phyloP scores from a whole-genome alignment of 2,888 invertebrate species.

The Synergus umbraculus region DNA sequence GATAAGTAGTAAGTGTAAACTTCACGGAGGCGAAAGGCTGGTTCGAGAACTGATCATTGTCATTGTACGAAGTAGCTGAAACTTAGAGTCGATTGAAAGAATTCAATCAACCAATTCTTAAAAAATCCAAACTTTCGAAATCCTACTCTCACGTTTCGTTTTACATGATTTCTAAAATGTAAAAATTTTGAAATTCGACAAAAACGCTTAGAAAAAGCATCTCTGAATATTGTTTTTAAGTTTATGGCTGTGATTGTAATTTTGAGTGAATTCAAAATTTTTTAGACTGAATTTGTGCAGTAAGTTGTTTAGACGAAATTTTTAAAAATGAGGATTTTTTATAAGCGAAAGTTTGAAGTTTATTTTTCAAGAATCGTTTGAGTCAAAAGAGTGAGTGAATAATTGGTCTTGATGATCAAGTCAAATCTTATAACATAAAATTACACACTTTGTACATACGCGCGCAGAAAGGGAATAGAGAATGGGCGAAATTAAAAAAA shows the following conservation, averaged over 20 bases:
- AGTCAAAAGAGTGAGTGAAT: neutral
- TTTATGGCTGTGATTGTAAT: slow-evolving; percentile 40
- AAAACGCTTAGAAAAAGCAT: neutral
- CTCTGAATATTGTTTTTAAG: slow-evolving; percentile 17
- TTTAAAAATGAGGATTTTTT: neutral
- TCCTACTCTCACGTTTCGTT: slow-evolving; percentile 4
- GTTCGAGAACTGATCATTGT: slow-evolving; percentile 14
- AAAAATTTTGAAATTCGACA: slow-evolving; percentile 29
- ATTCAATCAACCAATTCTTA: slow-evolving; percentile 17
- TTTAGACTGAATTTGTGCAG: slow-evolving; percentile 34
- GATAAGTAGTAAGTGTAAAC: neutral
- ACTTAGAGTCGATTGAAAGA: slow-evolving; percentile 9
- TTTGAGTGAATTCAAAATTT: slow-evolving; percentile 37
- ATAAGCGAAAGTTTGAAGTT: neutral
- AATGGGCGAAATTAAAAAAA: slow-evolving; percentile 44
- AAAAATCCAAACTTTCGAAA: slow-evolving; percentile 3
- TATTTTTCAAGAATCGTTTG: slow-evolving; percentile 20
- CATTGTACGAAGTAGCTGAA: neutral
- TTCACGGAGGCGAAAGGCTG: slow-evolving; percentile 18
- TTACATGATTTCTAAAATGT: neutral
- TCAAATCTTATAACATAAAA: slow-evolving; percentile 46
- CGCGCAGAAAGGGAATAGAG: slow-evolving; percentile 41
- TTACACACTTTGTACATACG: slow-evolving; percentile 28
- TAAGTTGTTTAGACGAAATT: neutral
- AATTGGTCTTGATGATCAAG: slow-evolving; percentile 51